Evolutionary conservation across 37 sponge, comb jelly and placozoan species (phyloP).

Genomic region (Beroe forskalii): DNA sequence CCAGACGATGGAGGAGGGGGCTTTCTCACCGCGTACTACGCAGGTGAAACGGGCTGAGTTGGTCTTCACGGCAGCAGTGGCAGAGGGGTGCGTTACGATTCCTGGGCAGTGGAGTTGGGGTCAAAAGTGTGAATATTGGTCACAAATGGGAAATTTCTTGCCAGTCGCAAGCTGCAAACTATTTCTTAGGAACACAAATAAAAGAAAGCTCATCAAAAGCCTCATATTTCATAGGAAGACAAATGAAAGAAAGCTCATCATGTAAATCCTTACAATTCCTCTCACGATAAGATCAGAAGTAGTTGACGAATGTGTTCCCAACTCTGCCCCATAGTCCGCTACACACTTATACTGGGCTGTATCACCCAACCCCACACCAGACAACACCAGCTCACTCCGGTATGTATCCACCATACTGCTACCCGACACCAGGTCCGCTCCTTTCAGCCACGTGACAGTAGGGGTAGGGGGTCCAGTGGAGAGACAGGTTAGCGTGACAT

Average conservation of each 20-base stretch:
- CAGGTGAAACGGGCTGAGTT: conserved; percentile 45
- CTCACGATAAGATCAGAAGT: not conserved
- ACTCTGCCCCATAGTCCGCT: not conserved
- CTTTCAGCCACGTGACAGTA: conserved; percentile 47
- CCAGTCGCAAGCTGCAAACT: no score
- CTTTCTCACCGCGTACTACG: conserved; percentile 28
- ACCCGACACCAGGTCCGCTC: not conserved
- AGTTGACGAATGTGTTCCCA: conserved; percentile 4
- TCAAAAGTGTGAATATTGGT: no score
- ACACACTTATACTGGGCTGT: conserved; percentile 23
- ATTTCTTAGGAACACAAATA: no score
- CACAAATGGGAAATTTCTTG: no score
- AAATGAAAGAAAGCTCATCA: no score
- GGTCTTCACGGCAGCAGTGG: conserved; percentile 34
- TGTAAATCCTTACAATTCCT: no score
- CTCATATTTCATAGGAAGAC: no score
- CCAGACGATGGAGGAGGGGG: conserved; percentile 31
- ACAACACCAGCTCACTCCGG: conserved; percentile 27
- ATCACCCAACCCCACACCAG: not conserved
- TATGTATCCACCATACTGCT: not conserved
- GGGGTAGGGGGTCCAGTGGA: conserved; percentile 43
- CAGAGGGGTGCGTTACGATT: conserved; percentile 1
- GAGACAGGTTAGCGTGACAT: conserved; percentile 34
- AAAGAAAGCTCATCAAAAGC: no score
- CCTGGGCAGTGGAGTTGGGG: not conserved